Base-by-base conservation (phyloP, 2,113 vertebrate species). In the Eptesicus fuscus region DNA sequence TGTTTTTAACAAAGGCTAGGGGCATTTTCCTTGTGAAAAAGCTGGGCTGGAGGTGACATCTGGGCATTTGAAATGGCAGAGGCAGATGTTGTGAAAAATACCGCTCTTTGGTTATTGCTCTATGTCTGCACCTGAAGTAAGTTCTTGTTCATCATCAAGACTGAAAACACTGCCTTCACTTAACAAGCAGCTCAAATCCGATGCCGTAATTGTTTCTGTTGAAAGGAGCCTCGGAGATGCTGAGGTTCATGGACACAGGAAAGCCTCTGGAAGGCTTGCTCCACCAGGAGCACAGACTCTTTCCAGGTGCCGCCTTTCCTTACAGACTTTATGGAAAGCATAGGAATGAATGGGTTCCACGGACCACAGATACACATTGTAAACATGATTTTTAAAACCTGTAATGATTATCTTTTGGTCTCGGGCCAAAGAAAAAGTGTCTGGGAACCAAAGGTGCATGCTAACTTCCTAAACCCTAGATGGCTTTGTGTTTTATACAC, bases 151-250 rank as follows among this genome's bases (percentile, higher is more conserved):
- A 42, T 44, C 7, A 18, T n/a, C 74, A 49, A 51, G 65, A 32
- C 56, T 40, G 23, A 53, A 83, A 96, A 80, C 47, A 47, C 49
- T 49, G n/a, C 59, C 94, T 96, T 90, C 40, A 32, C 74, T 92
- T 86, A 20, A 71, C 90, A 95, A 49, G 74, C 40, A 74, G 23
- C 70, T 47, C 17, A 13, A 53, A 37, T 83, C 53, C 70, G 73
- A 83, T 37, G 42, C 7, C 44, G 8, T 63, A 59, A 28, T 51
- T 70, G 32, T 78, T 80, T 23, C 37, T 79, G 23, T 30, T 63
- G 49, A 53, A 96, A 92, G 91, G 82, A 32, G 44, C 67, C 4
- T 10, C 13, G 40, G 30, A 37, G 25, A 51, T 17, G 30, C 44
- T 40, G 1, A 4, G 25, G 30, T 51, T 65, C 37, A 1, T 0